These are phyloP conservation scores for Pseudolaguvia tuberculata DNA, from an alignment of 2,113 vertebrate species.

Conservation along the genomic window DNA sequence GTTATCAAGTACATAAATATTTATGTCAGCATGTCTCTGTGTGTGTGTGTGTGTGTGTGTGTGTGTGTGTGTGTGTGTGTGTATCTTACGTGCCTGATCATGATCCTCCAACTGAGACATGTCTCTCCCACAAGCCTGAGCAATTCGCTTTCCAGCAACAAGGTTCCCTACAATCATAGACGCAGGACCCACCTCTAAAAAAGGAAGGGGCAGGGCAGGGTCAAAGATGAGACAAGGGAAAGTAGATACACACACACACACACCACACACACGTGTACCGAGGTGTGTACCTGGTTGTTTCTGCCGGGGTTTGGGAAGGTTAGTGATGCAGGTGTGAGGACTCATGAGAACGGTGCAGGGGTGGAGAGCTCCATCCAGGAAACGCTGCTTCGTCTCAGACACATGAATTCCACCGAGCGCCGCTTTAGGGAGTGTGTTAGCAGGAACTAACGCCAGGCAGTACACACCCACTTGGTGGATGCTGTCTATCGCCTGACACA, in stretches of 20 bases:
- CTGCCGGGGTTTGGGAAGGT: conserved; percentile 91
- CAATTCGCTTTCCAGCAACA: conserved; percentile 91
- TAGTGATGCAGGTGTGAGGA: conserved; percentile 92
- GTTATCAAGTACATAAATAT: too few species aligned
- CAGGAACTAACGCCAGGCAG: conserved; percentile 92
- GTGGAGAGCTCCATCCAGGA: conserved; percentile 87
- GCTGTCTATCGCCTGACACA: conserved; percentile 86
- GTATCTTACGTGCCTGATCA: conserved; percentile 88
- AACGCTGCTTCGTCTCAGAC: conserved; percentile 93
- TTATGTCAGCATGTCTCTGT: background rate
- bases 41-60: conserved; percentile 26
- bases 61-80: conserved; percentile 33
- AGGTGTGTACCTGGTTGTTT: conserved; percentile 81
- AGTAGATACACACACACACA: too few species aligned
- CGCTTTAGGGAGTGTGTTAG: conserved; percentile 93
- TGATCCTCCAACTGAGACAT: conserved; percentile 88
- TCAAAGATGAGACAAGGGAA: background rate
- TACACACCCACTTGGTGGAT: conserved; percentile 96
- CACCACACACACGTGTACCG: background rate
- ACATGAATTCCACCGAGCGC: conserved; percentile 91
- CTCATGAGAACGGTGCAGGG: conserved; percentile 95
- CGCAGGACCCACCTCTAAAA: conserved; percentile 87
- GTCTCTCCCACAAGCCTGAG: conserved; percentile 89
- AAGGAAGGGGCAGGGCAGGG: background rate
- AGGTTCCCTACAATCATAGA: conserved; percentile 96